These are phyloP conservation scores for Neotoxoptera formosana DNA, from an alignment of 1,140 invertebrate genomes.

Conservation along the genomic window DNA sequence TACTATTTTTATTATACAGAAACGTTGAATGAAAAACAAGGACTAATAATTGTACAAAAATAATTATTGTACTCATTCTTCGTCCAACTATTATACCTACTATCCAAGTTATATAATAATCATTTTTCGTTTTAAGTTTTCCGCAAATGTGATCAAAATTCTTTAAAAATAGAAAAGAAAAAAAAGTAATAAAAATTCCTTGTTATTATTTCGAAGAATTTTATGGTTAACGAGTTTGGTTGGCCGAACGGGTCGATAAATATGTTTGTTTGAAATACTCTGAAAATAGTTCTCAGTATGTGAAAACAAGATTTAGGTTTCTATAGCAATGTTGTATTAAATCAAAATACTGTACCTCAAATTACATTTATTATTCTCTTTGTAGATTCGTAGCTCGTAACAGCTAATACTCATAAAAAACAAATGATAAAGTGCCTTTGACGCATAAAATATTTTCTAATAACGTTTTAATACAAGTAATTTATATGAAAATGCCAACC, in stretches of 20 bases:
- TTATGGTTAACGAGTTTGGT: slow-evolving; percentile 26
- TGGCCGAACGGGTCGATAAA: slow-evolving; percentile 24
- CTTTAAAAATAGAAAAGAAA: slow-evolving; percentile 30
- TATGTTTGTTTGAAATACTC: slow-evolving; percentile 31
- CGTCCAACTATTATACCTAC: neutral
- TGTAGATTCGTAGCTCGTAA: neutral
- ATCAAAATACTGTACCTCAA: neutral
- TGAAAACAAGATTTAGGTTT: slow-evolving; percentile 28
- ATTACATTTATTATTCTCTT: neutral
- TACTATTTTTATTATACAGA: neutral
- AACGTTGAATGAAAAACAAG: neutral
- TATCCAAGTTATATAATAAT: neutral
- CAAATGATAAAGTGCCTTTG: neutral
- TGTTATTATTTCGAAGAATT: slow-evolving; percentile 35
- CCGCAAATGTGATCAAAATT: slow-evolving; percentile 13
- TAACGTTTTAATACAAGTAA: neutral
- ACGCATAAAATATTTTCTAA: neutral
- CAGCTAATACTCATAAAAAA: neutral
- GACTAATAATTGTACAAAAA: neutral
- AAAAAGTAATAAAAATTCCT: slow-evolving; percentile 41
- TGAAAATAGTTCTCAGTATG: neutral
- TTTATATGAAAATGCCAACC: neutral
- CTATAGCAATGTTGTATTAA: neutral
- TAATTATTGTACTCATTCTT: neutral
- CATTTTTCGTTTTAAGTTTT: slow-evolving; percentile 27